These are phyloP conservation scores for Parnassius glacialis DNA, from an alignment of 2,888 invertebrate genomes.

Conservation along the genomic window DNA sequence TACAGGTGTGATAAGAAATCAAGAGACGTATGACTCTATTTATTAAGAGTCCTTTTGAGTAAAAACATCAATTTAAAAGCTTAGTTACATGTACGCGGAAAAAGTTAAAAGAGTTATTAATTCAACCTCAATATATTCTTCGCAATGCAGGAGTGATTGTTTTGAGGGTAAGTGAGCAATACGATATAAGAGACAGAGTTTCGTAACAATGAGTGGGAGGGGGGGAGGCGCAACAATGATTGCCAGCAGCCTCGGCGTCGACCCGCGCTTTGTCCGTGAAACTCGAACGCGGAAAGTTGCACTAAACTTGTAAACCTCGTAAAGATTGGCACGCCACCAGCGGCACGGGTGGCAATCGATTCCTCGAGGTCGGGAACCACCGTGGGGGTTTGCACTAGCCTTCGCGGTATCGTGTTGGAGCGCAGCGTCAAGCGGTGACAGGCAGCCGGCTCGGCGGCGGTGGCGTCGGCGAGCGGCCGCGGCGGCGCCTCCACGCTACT, in stretches of 20 bases:
- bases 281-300: slow-evolving; percentile 38
- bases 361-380: slow-evolving; percentile 25
- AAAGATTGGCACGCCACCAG: slow-evolving; percentile 14
- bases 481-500: slow-evolving; percentile 77
- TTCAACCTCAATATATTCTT: slow-evolving; percentile 4
- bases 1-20: slow-evolving; percentile 29
- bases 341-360: slow-evolving; percentile 18
- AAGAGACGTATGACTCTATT: slow-evolving; percentile 17
- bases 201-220: slow-evolving; percentile 41
- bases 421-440: slow-evolving; percentile 43
- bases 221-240: slow-evolving; percentile 40
- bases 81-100: not conserved
- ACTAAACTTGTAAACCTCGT: slow-evolving; percentile 37
- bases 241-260: slow-evolving; percentile 35
- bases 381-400: slow-evolving; percentile 17
- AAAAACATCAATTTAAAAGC: not conserved
- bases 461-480: slow-evolving; percentile 64
- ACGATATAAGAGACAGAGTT: slow-evolving; percentile 40
- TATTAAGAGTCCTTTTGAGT: slow-evolving; percentile 1
- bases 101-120: too few species aligned
- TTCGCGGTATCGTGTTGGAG: slow-evolving; percentile 23
- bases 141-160: slow-evolving; percentile 39
- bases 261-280: slow-evolving; percentile 41
- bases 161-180: slow-evolving; percentile 35
- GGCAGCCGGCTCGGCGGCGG: slow-evolving; percentile 51